These are phyloP conservation scores for Iguana delicatissima DNA, from an alignment of 2,797 vertebrate genomes.

Conservation along the genomic window DNA sequence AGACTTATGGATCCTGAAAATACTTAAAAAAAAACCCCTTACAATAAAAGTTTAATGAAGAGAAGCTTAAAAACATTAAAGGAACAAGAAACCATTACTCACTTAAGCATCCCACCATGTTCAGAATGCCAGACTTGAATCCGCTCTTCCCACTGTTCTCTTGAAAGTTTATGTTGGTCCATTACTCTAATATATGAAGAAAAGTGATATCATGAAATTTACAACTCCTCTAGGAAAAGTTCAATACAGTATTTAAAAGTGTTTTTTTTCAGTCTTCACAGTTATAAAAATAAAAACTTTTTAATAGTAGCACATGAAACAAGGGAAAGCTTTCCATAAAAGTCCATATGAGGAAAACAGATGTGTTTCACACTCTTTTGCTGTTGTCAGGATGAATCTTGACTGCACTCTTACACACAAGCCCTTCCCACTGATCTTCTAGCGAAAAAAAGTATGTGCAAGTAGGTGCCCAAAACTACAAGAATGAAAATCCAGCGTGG, in stretches of 20 bases:
- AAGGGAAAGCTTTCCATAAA: not conserved
- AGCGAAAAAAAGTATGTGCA: not conserved
- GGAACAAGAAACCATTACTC: slow-evolving; percentile 68
- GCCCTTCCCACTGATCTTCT: not conserved
- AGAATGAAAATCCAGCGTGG: not conserved
- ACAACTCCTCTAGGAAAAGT: not conserved
- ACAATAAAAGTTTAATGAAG: not conserved
- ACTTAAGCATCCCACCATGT: slow-evolving; percentile 94
- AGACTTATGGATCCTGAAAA: not conserved
- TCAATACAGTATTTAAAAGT: slow-evolving; percentile 12
- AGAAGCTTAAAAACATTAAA: not conserved
- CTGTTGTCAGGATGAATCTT: not conserved
- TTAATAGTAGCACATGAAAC: not conserved
- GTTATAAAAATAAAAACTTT: not conserved
- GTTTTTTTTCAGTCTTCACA: not conserved
- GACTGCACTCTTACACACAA: not conserved
- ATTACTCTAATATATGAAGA: slow-evolving; percentile 83
- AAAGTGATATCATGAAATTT: slow-evolving; percentile 29
- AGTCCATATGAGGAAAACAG: not conserved
- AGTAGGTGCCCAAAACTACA: not conserved
- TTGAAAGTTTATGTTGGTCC: slow-evolving; percentile 96
- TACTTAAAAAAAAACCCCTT: not conserved
- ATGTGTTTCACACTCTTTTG: not conserved
- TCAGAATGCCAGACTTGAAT: slow-evolving; percentile 98
- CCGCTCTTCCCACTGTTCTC: slow-evolving; percentile 97